Percentiles rank a stretch among this genome's conserved stretches.
phyloP scores from a whole-genome alignment of 2,797 vertebrate genomes.

The Chromis chromis region DNA sequence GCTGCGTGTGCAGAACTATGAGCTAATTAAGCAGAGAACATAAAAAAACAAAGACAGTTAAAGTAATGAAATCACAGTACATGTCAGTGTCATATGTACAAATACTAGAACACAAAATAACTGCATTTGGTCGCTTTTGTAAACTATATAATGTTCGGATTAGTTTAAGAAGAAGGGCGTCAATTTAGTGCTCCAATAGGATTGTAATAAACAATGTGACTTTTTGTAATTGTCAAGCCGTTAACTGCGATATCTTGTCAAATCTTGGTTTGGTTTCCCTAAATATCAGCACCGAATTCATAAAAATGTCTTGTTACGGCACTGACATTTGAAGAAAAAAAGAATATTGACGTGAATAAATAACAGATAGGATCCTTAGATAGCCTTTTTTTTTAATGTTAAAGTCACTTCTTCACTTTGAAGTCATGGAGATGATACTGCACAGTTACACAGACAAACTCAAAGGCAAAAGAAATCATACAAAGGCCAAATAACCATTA shows the following conservation, averaged over 20 bases:
- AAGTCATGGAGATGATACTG: slow-evolving; percentile 5
- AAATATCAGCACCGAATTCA: background rate
- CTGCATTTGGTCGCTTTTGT: slow-evolving; percentile 45
- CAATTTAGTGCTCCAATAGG: background rate
- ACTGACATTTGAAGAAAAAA: background rate
- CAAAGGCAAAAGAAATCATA: slow-evolving; percentile 28
- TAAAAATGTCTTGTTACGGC: background rate
- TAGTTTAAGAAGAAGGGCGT: background rate
- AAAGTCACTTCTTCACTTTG: background rate
- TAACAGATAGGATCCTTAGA: slow-evolving; percentile 17
- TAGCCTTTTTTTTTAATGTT: slow-evolving; percentile 5
- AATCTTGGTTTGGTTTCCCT: background rate
- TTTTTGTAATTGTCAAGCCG: too few relatives aligned
- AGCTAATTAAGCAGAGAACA: slow-evolving; percentile 50
- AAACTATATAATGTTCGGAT: slow-evolving; percentile 5
- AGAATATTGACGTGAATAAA: slow-evolving; percentile 37
- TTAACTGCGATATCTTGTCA: background rate
- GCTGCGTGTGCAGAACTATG: slow-evolving; percentile 40
- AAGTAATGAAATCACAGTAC: slow-evolving; percentile 46
- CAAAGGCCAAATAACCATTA: slow-evolving; percentile 47
- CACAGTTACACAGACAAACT: slow-evolving; percentile 32
- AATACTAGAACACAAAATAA: slow-evolving; percentile 42
- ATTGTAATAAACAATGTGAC: background rate
- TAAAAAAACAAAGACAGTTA: slow-evolving; percentile 23
- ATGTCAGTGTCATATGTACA: slow-evolving; percentile 68